These are phyloP conservation scores for Cyclopterus lumpus DNA, from an alignment of 2,797 vertebrate genomes.

Conservation along the genomic window DNA sequence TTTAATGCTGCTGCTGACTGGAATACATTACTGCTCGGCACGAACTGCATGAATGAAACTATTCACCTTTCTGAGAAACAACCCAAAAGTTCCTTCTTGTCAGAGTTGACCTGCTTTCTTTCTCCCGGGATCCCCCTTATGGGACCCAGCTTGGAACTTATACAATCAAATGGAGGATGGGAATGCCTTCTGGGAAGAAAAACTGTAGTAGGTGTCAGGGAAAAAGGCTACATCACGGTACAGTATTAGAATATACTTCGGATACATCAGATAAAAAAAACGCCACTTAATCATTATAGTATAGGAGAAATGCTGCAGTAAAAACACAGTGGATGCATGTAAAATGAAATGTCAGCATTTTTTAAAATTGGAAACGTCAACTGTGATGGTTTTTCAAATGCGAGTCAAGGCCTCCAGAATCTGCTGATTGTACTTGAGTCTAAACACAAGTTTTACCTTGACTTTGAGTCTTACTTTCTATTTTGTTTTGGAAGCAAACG, in stretches of 20 bases:
- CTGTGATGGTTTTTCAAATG: not conserved
- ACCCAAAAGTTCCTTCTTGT: conserved; percentile 27
- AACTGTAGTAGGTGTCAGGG: not conserved
- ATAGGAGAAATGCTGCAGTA: not conserved
- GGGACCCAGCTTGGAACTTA: conserved; percentile 28
- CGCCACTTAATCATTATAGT: not conserved
- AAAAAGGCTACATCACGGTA: not conserved
- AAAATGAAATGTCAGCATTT: not conserved
- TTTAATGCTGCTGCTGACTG: conserved; percentile 24
- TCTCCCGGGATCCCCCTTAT: conserved; percentile 33
- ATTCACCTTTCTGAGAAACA: conserved; percentile 54
- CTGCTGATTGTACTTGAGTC: conserved; percentile 19
- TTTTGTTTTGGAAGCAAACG: not conserved
- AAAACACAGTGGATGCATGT: not conserved
- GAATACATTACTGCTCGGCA: conserved; percentile 46
- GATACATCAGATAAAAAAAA: not conserved
- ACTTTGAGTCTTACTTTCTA: not conserved
- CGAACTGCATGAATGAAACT: conserved; percentile 56
- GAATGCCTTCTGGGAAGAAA: conserved; percentile 2
- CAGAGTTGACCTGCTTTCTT: conserved; percentile 36
- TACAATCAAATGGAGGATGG: conserved; percentile 1
- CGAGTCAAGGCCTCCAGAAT: conserved; percentile 7
- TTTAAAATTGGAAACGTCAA: not conserved
- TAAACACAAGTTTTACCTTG: conserved; percentile 29
- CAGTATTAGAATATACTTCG: not conserved